Percentiles rank a stretch among this genome's conserved stretches.
Evolutionary conservation across 2,888 invertebrate genomes (phyloP).

Genomic region (Phymatocera aterrima): DNA sequence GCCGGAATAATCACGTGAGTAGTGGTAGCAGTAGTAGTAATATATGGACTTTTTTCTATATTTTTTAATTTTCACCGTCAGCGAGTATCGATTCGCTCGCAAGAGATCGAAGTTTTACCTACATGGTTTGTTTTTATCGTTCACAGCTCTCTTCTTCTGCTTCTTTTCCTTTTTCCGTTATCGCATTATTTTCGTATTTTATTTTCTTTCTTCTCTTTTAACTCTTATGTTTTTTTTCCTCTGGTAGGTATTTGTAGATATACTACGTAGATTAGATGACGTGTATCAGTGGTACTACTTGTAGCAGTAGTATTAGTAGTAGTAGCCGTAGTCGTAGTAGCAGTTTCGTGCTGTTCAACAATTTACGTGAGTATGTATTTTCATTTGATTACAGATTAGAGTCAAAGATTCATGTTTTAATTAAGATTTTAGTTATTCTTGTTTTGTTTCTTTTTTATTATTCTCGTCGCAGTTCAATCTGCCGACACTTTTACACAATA

Average conservation of each 20-base stretch:
- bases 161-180: background rate
- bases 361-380: background rate
- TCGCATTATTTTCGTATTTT: conserved; percentile 12
- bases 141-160: background rate
- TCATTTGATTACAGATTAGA: background rate
- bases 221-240: background rate
- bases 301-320: too few species aligned
- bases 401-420: background rate
- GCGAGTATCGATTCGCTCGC: background rate
- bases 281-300: background rate
- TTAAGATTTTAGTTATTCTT: background rate
- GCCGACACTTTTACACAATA: background rate
- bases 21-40: too few species aligned
- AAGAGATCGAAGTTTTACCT: background rate
- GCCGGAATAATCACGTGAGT: too few species aligned
- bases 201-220: too few species aligned
- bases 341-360: background rate
- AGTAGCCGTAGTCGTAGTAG: too few species aligned
- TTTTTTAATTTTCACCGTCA: background rate
- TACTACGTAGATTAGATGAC: background rate
- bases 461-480: background rate
- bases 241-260: too few species aligned
- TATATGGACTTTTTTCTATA: background rate
- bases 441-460: background rate
- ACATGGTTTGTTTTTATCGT: background rate